These are phyloP conservation scores for Bursaphelenchus mucronatus DNA, from an alignment of 1,140 invertebrate genomes.

Conservation along the genomic window DNA sequence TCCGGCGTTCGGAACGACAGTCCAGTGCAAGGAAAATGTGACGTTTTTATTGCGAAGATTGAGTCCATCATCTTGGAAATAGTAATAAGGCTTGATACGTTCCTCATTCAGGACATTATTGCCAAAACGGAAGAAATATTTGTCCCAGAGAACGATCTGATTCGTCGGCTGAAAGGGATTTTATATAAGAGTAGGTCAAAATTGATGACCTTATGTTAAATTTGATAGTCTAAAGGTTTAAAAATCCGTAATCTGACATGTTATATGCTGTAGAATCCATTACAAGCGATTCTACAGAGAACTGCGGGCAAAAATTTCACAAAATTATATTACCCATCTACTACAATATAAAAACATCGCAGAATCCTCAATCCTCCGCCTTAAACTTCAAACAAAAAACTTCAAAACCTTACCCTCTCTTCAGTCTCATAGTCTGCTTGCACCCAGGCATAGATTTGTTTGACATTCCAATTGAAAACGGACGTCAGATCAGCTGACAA, in stretches of 20 bases:
- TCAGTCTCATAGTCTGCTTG: constrained; percentile 89
- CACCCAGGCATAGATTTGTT: constrained; percentile 91
- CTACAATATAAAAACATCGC: neutral
- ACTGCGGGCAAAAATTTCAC: neutral
- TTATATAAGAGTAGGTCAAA: neutral
- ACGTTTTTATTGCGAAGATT: constrained; percentile 68
- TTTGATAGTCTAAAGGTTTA: no score
- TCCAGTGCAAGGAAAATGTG: constrained; percentile 69
- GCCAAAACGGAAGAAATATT: constrained; percentile 88
- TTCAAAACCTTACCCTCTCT: constrained; percentile 71
- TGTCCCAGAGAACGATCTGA: constrained; percentile 93
- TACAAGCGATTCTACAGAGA: neutral
- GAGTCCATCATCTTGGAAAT: constrained; percentile 98
- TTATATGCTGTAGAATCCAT: neutral
- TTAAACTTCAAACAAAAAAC: neutral
- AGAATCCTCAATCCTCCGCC: neutral
- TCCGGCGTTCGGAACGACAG: constrained; percentile 96
- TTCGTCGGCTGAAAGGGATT: constrained; percentile 65
- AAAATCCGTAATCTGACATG: neutral
- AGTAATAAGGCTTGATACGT: constrained; percentile 73
- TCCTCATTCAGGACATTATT: constrained; percentile 78
- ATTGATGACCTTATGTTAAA: neutral
- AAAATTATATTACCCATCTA: neutral
- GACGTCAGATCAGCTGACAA: constrained; percentile 78
- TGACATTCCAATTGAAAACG: constrained; percentile 99